Conservation (phyloP, 2,113 vertebrate species). For the Lycocorax pyrrhopterus region DNA sequence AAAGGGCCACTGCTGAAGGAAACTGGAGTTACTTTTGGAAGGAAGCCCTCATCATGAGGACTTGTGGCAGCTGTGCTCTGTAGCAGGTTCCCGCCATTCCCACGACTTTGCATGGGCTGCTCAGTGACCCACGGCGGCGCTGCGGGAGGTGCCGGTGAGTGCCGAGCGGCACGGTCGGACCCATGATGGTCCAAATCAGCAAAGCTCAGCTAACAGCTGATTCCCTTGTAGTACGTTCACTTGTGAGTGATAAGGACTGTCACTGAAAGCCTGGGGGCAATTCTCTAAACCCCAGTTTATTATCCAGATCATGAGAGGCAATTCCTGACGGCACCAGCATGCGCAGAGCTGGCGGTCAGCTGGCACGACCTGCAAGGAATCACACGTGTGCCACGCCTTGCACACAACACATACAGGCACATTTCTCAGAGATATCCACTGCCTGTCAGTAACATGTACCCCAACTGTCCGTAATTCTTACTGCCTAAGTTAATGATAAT, state of each 20-base stretch:
- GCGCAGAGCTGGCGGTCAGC: not conserved
- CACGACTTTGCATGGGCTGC: not conserved
- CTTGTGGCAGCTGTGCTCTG: not conserved
- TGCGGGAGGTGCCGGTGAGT: not conserved
- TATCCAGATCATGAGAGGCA: not conserved
- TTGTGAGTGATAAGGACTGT: not conserved
- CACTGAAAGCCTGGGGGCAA: not conserved
- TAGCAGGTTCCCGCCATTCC: not conserved
- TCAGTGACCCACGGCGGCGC: not conserved
- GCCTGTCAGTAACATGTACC: not conserved
- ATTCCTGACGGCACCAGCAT: not conserved
- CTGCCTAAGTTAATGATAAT: not conserved
- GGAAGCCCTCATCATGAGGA: not conserved
- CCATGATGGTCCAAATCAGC: not conserved
- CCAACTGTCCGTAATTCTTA: not conserved
- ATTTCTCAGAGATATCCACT: not conserved
- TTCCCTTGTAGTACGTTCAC: not conserved
- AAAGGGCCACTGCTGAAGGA: not conserved
- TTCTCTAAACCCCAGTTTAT: not conserved
- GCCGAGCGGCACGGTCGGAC: not conserved
- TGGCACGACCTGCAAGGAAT: not conserved
- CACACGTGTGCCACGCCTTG: fast-evolving
- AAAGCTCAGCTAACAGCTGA: not conserved
- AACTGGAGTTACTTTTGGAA: not conserved
- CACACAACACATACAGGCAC: not conserved